Conservation (phyloP, 2,797 vertebrate genomes). For the Morus bassanus region DNA sequence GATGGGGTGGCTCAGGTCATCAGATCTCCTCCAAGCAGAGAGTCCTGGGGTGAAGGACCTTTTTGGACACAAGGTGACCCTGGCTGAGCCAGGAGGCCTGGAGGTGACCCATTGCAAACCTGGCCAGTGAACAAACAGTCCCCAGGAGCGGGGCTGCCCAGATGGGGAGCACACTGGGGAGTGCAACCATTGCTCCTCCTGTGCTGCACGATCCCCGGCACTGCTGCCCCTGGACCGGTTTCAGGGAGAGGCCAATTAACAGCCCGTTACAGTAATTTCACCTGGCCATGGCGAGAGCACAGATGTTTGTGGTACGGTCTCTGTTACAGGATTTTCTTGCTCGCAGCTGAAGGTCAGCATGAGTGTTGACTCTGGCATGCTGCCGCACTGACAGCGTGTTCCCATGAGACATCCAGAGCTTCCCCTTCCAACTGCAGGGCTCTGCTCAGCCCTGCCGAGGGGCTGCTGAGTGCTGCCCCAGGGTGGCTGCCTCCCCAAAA, state of each 20-base stretch:
- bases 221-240: not conserved
- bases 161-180: not conserved
- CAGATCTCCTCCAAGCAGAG: not conserved
- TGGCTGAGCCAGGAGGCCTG: not conserved
- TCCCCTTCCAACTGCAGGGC: not conserved
- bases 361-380: not conserved
- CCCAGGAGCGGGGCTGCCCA: not conserved
- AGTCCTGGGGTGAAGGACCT: not conserved
- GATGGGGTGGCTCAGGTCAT: not conserved
- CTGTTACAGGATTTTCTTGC: not conserved
- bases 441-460: not conserved
- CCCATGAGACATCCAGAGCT: not conserved
- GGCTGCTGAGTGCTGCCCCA: not conserved
- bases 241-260: not conserved
- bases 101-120: not conserved
- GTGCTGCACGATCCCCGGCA: not conserved
- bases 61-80: not conserved
- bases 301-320: not conserved
- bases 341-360: not conserved
- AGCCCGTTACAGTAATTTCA: not conserved
- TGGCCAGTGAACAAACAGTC: not conserved
- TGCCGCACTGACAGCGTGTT: not conserved
- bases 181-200: not conserved
- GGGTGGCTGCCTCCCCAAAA: not conserved
- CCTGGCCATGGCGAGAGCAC: not conserved